phyloP scores from a whole-genome alignment of 1,140 invertebrate species.

The Drosophila aff. region DNA sequence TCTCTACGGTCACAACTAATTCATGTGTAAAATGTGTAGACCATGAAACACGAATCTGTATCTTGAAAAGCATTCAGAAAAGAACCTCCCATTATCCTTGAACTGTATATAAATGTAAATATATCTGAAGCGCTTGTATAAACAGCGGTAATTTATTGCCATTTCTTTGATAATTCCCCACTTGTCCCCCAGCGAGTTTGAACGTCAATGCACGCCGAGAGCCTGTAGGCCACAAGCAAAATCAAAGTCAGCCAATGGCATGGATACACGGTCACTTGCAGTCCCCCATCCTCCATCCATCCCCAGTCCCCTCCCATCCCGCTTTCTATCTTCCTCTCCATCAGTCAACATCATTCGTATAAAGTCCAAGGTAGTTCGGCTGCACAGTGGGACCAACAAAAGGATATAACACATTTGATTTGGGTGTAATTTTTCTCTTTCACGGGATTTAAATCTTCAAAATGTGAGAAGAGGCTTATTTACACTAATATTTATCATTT shows the following conservation, averaged over 20 bases:
- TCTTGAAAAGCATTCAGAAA: constrained; percentile 7
- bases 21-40: constrained; percentile 18
- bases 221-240: constrained; percentile 53
- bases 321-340: constrained; percentile 38
- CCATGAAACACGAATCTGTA: constrained; percentile 22
- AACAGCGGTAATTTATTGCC: constrained; percentile 70
- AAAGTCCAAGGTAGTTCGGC: constrained; percentile 36
- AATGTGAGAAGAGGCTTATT: background rate
- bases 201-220: constrained; percentile 58
- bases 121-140: constrained; percentile 31
- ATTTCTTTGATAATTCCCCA: constrained; percentile 59
- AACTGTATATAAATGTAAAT: constrained; percentile 53
- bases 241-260: constrained; percentile 57
- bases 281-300: constrained; percentile 10
- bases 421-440: background rate
- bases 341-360: constrained; percentile 50
- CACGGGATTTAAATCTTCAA: background rate
- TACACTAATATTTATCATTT: background rate
- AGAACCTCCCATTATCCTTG: constrained; percentile 62
- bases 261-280: constrained; percentile 42
- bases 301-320: background rate
- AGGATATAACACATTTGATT: background rate
- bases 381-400: constrained; percentile 26
- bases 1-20: constrained; percentile 3
- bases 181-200: constrained; percentile 55